A percentile compares a stretch with the other conserved stretches of the same genome.
These are phyloP conservation scores for Andrena trimmerana DNA, from an alignment of 2,888 invertebrate species.

Conservation along the genomic window DNA sequence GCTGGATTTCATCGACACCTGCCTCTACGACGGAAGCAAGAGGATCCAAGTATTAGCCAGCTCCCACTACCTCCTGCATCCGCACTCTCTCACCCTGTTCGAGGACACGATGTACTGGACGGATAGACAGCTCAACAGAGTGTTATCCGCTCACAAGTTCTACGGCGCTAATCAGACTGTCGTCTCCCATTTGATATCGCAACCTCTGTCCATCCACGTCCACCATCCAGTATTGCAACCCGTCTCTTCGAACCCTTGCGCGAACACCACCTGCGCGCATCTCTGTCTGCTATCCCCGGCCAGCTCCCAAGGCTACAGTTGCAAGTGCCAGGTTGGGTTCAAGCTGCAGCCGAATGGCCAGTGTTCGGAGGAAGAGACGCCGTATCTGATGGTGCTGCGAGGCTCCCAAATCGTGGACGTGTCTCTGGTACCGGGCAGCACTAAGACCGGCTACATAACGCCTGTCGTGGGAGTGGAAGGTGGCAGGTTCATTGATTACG, in stretches of 20 bases:
- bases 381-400: constrained; percentile 96
- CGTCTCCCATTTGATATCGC: constrained; percentile 96
- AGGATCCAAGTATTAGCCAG: constrained; percentile 95
- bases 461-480: constrained; percentile 95
- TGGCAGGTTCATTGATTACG: constrained; percentile 96
- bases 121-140: constrained; percentile 96
- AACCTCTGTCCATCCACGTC: constrained; percentile 97
- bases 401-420: constrained; percentile 96
- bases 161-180: constrained; percentile 96
- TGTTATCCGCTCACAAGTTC: constrained; percentile 96
- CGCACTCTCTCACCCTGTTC: constrained; percentile 97
- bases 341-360: constrained; percentile 89
- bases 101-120: constrained; percentile 99
- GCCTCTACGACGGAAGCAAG: constrained; percentile 97
- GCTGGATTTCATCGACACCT: constrained; percentile 98
- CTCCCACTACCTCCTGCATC: constrained; percentile 97
- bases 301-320: constrained; percentile 90
- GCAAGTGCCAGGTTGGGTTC: constrained; percentile 96
- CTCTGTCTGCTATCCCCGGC: constrained; percentile 96
- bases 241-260: constrained; percentile 91
- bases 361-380: constrained; percentile 93
- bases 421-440: constrained; percentile 91
- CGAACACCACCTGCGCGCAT: constrained; percentile 92
- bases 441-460: constrained; percentile 91
- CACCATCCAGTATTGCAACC: constrained; percentile 98